Conservation (phyloP, 92 coral and sea anemone species). For the Siderastrea radians region DNA sequence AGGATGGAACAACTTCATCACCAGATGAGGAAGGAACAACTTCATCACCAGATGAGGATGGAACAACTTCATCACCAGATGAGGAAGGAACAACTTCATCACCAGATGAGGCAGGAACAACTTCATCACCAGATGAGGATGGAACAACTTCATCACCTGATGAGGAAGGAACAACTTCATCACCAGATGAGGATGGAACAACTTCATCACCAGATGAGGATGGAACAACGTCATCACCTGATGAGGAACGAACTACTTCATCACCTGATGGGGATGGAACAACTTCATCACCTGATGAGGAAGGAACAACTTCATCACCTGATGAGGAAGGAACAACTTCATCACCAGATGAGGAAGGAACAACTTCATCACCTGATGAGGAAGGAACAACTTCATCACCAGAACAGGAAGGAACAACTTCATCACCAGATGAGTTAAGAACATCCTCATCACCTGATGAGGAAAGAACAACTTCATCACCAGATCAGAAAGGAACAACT, state of each 20-base stretch:
- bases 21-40: not conserved
- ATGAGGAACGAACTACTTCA: not conserved
- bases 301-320: not conserved
- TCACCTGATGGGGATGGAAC: not conserved
- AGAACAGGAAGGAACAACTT: not conserved
- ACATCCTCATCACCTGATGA: not conserved
- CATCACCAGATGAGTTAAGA: not conserved
- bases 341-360: not conserved
- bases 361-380: not conserved
- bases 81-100: not conserved
- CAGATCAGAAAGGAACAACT: not conserved
- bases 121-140: not conserved
- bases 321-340: not conserved
- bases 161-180: not conserved
- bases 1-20: not conserved
- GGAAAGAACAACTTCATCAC: not conserved
- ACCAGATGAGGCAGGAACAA: not conserved
- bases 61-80: not conserved
- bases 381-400: not conserved
- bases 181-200: not conserved
- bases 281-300: not conserved
- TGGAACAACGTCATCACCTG: not conserved
- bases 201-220: not conserved
- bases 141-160: not conserved
- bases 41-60: not conserved